Conservation (phyloP, 30 jellyfish, hydroid and myxozoan species). For the Sanderia malayensis region DNA sequence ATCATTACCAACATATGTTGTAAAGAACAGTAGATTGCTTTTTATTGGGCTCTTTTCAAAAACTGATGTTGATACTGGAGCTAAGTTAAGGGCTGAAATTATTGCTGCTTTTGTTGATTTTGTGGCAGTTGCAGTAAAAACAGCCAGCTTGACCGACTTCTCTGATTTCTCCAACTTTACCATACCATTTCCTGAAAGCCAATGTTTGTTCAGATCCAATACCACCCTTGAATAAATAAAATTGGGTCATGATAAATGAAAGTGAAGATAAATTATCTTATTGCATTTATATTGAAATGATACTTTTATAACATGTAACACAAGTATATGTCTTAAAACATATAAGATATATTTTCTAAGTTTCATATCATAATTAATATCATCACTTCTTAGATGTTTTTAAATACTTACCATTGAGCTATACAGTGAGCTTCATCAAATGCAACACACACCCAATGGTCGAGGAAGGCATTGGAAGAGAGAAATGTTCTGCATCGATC, state of each 20-base stretch:
- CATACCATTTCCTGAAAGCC: constrained; percentile 33
- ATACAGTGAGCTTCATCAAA: constrained; percentile 50
- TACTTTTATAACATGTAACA: too few species aligned
- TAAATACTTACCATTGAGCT: constrained; percentile 29
- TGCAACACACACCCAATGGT: constrained; percentile 24
- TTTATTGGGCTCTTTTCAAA: constrained; percentile 42
- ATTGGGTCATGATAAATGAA: too few species aligned
- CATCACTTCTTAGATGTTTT: neutral
- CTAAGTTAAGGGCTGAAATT: constrained; percentile 4
- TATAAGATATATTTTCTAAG: too few species aligned
- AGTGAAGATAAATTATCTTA: too few species aligned
- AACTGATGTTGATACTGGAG: constrained; percentile 1
- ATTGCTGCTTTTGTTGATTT: constrained; percentile 19
- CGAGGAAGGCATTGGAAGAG: constrained; percentile 9
- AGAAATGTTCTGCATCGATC: constrained; percentile 25
- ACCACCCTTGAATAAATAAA: too few species aligned
- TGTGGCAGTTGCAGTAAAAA: constrained; percentile 38
- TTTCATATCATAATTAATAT: neutral
- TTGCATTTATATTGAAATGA: too few species aligned
- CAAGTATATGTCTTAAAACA: too few species aligned
- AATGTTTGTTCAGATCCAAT: neutral
- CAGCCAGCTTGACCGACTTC: constrained; percentile 10
- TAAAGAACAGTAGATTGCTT: constrained; percentile 19
- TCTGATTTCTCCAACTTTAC: constrained; percentile 22
- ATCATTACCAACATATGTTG: constrained; percentile 30